phyloP scores from a whole-genome alignment of 2,888 invertebrate species.

The Oligia latruncula region DNA sequence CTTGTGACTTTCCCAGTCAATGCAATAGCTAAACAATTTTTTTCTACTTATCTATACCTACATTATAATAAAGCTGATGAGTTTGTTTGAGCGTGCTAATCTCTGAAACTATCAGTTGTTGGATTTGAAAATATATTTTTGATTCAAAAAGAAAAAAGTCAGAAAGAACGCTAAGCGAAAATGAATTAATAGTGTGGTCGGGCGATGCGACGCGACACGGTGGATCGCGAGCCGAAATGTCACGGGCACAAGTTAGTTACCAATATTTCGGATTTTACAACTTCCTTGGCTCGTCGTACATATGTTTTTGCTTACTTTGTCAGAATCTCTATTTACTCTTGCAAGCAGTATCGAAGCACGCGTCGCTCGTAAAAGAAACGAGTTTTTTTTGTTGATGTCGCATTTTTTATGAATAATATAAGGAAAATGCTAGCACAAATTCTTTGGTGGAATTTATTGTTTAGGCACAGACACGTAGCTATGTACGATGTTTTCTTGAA shows the following conservation, averaged over 20 bases:
- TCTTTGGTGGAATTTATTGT: not conserved
- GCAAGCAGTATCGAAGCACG: conserved; percentile 38
- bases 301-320: not conserved
- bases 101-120: not conserved
- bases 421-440: conserved; percentile 17
- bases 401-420: conserved; percentile 49
- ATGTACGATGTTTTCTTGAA: not conserved
- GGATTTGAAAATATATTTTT: not conserved
- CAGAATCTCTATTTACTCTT: conserved; percentile 22
- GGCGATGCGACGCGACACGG: not conserved
- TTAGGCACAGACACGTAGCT: not conserved
- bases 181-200: not conserved
- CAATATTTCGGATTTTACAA: conserved; percentile 1
- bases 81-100: not conserved
- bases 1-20: not conserved
- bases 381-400: conserved; percentile 12
- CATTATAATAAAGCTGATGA: not conserved
- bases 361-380: conserved; percentile 40
- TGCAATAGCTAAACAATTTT: not conserved
- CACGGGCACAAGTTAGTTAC: not conserved
- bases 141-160: not conserved
- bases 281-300: conserved; percentile 5
- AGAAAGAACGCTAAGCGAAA: not conserved
- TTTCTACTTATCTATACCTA: not conserved
- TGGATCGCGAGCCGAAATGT: not conserved